These are phyloP conservation scores for Pseudomyrmex concolor DNA, from an alignment of 1,140 invertebrate species.

Conservation along the genomic window DNA sequence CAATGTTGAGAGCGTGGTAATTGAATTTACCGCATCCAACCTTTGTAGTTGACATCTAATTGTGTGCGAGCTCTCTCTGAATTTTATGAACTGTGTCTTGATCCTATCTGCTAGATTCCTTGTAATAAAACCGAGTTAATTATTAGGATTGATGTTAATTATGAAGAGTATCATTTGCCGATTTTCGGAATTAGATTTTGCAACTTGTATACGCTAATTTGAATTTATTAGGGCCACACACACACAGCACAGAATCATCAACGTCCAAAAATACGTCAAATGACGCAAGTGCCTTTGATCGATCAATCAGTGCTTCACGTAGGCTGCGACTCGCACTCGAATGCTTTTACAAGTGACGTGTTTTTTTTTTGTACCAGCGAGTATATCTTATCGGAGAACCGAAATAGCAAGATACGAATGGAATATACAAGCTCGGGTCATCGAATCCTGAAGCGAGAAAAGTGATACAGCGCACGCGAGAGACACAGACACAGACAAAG, in stretches of 20 bases:
- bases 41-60: neutral
- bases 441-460: conserved; percentile 19
- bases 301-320: conserved; percentile 57
- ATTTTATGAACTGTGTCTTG: neutral
- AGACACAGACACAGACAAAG: conserved; percentile 49
- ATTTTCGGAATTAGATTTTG: conserved; percentile 2
- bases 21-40: conserved; percentile 9
- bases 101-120: neutral
- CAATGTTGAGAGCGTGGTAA: neutral
- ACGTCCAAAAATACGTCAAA: conserved; percentile 60
- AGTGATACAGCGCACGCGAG: conserved; percentile 13
- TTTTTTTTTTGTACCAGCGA: conserved; percentile 23
- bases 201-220: neutral
- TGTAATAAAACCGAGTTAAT: neutral
- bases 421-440: conserved; percentile 9
- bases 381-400: neutral
- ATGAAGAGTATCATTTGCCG: neutral
- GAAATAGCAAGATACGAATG: conserved; percentile 23
- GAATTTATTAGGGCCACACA: too few relatives aligned
- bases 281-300: conserved; percentile 67
- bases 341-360: conserved; percentile 39
- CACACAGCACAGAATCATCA: conserved; percentile 29
- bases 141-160: neutral
- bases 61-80: too few relatives aligned
- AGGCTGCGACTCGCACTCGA: conserved; percentile 41